Evolutionary conservation across 1,140 invertebrate species (phyloP).

Genomic region (Halyomorpha halys): DNA sequence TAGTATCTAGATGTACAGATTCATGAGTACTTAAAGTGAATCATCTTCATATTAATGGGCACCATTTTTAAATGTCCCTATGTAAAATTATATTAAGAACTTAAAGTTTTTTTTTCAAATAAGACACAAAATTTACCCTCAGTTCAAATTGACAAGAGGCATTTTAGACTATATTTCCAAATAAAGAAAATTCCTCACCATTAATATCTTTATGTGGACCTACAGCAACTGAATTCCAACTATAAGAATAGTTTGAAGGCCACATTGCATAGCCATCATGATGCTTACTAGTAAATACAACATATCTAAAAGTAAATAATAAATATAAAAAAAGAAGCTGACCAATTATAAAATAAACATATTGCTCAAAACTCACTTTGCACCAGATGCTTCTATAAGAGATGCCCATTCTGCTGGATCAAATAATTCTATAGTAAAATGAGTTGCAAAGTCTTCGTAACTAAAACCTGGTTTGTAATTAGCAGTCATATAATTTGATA

Average conservation of each 20-base stretch:
- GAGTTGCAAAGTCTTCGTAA: constrained; percentile 75
- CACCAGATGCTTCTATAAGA: constrained; percentile 62
- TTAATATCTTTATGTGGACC: constrained; percentile 76
- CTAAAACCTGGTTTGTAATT: constrained; percentile 69
- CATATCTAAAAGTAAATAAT: constrained; percentile 48
- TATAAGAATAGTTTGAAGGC: constrained; percentile 74
- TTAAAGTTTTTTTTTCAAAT: no score
- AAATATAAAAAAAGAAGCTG: neutral
- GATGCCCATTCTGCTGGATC: constrained; percentile 65
- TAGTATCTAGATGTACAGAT: no score
- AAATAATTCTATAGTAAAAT: constrained; percentile 75
- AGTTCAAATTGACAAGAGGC: no score
- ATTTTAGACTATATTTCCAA: no score
- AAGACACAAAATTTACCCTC: no score
- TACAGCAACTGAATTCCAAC: constrained; percentile 81
- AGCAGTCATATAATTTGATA: constrained; percentile 54
- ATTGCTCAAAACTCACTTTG: constrained; percentile 45
- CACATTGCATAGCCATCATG: constrained; percentile 86
- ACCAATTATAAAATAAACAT: neutral
- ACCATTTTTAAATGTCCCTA: constrained; percentile 4
- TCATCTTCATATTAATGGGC: neutral
- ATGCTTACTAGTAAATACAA: constrained; percentile 87
- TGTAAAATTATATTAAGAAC: no score
- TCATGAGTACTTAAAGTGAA: no score
- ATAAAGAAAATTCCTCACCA: no score